A percentile compares a stretch with the other conserved stretches of the same genome.
Evolutionary conservation across 2,888 invertebrate species (phyloP).

Genomic region (Cephus nigrinus): DNA sequence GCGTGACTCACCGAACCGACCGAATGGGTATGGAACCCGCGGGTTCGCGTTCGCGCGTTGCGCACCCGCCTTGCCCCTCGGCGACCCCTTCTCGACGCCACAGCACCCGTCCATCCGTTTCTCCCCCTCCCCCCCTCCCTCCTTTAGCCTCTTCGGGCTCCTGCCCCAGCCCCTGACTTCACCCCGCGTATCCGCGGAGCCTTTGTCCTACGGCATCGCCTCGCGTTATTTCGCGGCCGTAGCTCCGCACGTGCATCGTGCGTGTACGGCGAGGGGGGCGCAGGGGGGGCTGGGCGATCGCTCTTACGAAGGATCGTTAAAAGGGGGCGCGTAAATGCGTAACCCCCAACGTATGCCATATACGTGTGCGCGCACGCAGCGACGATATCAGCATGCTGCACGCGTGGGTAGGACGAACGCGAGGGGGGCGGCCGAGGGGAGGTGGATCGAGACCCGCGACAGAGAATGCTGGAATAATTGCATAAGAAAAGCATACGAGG

Average conservation of each 20-base stretch:
- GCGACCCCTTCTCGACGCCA: conserved; percentile 25
- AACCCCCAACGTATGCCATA: not conserved
- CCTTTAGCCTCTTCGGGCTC: conserved; percentile 25
- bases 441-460: not conserved
- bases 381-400: not conserved
- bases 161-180: conserved; percentile 43
- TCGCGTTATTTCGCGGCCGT: conserved; percentile 64
- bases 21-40: conserved; percentile 56
- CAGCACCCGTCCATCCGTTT: conserved; percentile 9
- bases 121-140: not conserved
- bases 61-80: conserved; percentile 29
- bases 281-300: not conserved
- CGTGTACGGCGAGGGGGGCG: conserved; percentile 5
- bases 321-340: not conserved
- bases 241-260: conserved; percentile 29
- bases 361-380: not conserved
- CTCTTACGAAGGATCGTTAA: not conserved
- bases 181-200: conserved; percentile 56
- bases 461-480: not conserved
- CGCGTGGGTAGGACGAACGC: not conserved
- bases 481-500: not conserved
- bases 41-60: conserved; percentile 58
- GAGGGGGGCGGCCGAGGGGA: no score
- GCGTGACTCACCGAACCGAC: conserved; percentile 64
- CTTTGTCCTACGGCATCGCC: conserved; percentile 60